Conservation (phyloP, 2,888 invertebrate genomes). For the Empis livida region DNA sequence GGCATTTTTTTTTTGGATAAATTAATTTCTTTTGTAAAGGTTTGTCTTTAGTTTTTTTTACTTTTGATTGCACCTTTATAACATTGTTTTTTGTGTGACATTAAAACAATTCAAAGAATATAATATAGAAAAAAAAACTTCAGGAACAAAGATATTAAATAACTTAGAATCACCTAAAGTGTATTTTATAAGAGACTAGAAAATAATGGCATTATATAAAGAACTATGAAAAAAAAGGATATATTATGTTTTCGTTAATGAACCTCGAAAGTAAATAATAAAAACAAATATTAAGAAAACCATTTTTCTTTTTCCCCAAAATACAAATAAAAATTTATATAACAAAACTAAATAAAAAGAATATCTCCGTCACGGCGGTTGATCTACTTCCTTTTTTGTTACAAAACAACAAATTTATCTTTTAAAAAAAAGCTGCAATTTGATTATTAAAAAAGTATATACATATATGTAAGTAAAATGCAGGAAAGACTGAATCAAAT, state of each 20-base stretch:
- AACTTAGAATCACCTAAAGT: background rate
- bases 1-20: background rate
- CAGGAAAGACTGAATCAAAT: no score
- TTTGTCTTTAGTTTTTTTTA: background rate
- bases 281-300: background rate
- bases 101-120: background rate
- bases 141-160: background rate
- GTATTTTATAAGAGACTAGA: background rate
- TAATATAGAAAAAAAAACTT: no score
- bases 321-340: background rate
- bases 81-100: no score
- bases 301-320: background rate
- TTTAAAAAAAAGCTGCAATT: no score
- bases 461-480: no score
- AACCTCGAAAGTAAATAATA: background rate
- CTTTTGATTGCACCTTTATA: no score
- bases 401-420: no score
- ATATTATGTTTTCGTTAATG: constrained; percentile 2
- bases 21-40: background rate
- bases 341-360: background rate
- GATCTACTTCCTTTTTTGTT: background rate
- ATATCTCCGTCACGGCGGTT: background rate
- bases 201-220: background rate
- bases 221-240: background rate
- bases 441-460: no score